These are phyloP conservation scores for Quadriops clusia DNA, from an alignment of 2,888 invertebrate species.

Conservation along the genomic window DNA sequence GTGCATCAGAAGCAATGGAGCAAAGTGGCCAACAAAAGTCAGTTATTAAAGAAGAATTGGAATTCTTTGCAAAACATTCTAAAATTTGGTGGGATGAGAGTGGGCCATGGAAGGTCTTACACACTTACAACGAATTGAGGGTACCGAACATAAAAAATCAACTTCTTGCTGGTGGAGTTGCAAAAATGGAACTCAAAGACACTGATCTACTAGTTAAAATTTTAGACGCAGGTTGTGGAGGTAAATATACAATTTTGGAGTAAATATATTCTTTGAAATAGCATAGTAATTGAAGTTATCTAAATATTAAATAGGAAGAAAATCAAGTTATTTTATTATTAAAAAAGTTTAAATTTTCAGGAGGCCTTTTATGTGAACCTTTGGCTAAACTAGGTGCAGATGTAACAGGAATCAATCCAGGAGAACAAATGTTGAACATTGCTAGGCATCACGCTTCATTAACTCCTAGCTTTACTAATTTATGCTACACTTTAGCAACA, in stretches of 20 bases:
- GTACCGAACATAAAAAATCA: slow-evolving; percentile 47
- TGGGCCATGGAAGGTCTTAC: slow-evolving; percentile 47
- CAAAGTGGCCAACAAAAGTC: too few species aligned
- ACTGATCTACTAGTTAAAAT: slow-evolving; percentile 51
- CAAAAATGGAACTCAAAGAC: slow-evolving; percentile 32
- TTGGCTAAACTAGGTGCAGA: slow-evolving; percentile 68
- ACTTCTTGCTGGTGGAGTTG: slow-evolving; percentile 41
- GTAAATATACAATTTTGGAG: slow-evolving; percentile 29
- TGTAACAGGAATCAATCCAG: slow-evolving; percentile 74
- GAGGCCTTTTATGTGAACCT: slow-evolving; percentile 40
- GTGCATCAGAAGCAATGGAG: too few species aligned
- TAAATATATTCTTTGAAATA: too few species aligned
- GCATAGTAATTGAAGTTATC: slow-evolving; percentile 42
- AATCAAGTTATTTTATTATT: too few species aligned
- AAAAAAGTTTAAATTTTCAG: too few species aligned
- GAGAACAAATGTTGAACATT: slow-evolving; percentile 51
- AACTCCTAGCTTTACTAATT: slow-evolving; percentile 33
- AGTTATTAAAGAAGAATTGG: too few species aligned
- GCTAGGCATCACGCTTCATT: slow-evolving; percentile 52
- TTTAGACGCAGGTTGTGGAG: slow-evolving; percentile 89
- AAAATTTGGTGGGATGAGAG: slow-evolving; percentile 66
- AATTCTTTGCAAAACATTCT: slow-evolving; percentile 49
- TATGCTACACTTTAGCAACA: slow-evolving; percentile 41
- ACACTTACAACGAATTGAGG: slow-evolving; percentile 15
- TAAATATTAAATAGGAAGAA: too few species aligned